Base-by-base conservation (phyloP, 2,113 vertebrate species). In the Microcebus ravelobensis region DNA sequence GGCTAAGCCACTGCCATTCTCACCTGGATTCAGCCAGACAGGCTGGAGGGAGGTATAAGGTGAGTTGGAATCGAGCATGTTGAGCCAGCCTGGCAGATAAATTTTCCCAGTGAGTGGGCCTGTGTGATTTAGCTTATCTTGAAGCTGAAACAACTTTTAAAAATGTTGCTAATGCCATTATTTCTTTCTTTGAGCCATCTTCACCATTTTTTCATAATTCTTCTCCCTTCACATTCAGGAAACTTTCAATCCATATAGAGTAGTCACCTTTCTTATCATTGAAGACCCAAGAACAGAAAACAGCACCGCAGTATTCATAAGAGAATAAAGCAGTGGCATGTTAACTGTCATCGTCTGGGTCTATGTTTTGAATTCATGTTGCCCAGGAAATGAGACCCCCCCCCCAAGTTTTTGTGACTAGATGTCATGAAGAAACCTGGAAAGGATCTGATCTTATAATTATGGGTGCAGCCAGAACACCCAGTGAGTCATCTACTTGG, bases 141-240 rank as follows among this genome's bases (percentile, higher is more conserved):
- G 11, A 77, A 50, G 63, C 29, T 9, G 31, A 67, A 6, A 5
- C 12, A 2, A 5, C 23, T 27, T 27, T 17, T 17, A 6, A 5
- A 5, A 25, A 23, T 0, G 14, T 5, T 0, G 7, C 50, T 36
- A 5, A 4, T 6, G 29, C 10, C 11, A 29, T 29, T 29, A 3
- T 17, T 25, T 57, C 77, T 65, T 7, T 21, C n/a, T 31, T 11
- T 31, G 59, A 39, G 31, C 1, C 15, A 11, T 3, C 59, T 27
- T 85, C 20, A 52, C 17, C 15, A 36, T 39, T 42, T 85, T 67
- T 42, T 2, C 48, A 77, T 70, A n/a, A 11, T 73, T 29, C 42
- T 23, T 88, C n/a, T 67, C 34, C 39, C 12, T 36, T 20, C 36
- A 55, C 68, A 36, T 2, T 36, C 29, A 68, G 52, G 20, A 68